Conservation (phyloP, 1,140 invertebrate species). For the Rhagoletis pomonella region DNA sequence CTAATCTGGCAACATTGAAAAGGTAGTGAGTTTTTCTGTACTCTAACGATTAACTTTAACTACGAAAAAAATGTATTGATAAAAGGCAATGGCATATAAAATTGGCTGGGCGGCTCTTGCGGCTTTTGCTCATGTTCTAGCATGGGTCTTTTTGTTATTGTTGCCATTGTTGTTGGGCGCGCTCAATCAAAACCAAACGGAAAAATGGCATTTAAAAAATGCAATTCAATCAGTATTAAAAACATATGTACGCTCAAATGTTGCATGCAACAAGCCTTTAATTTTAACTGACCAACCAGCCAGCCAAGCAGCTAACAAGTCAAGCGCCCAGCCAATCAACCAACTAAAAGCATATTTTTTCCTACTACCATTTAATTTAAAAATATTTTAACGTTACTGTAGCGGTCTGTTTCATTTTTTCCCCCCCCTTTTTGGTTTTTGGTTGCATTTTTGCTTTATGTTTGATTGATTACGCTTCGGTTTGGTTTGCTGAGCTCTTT, state of each 20-base stretch:
- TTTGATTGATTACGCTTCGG: constrained; percentile 39
- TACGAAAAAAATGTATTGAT: neutral
- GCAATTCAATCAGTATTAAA: constrained; percentile 50
- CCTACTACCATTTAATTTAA: constrained; percentile 32
- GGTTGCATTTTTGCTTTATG: constrained; percentile 31
- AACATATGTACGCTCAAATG: constrained; percentile 18
- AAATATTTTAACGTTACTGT: constrained; percentile 37
- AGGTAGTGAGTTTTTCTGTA: neutral
- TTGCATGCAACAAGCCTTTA: constrained; percentile 45
- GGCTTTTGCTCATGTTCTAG: neutral
- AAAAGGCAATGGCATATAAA: constrained; percentile 36
- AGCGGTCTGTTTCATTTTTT: constrained; percentile 24
- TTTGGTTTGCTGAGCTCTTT: constrained; percentile 36
- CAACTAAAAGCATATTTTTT: constrained; percentile 49
- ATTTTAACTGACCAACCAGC: constrained; percentile 19
- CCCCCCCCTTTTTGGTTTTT: neutral
- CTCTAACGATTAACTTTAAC: neutral
- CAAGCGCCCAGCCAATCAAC: constrained; percentile 39
- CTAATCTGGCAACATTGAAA: constrained; percentile 48
- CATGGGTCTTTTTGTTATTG: neutral
- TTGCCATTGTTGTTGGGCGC: neutral
- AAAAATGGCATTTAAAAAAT: constrained; percentile 47
- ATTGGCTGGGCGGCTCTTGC: constrained; percentile 40
- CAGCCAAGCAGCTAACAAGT: neutral
- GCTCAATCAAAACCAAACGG: constrained; percentile 26